phyloP scores from a whole-genome alignment of 1,140 invertebrate genomes.

The Calycopis cecrops region DNA sequence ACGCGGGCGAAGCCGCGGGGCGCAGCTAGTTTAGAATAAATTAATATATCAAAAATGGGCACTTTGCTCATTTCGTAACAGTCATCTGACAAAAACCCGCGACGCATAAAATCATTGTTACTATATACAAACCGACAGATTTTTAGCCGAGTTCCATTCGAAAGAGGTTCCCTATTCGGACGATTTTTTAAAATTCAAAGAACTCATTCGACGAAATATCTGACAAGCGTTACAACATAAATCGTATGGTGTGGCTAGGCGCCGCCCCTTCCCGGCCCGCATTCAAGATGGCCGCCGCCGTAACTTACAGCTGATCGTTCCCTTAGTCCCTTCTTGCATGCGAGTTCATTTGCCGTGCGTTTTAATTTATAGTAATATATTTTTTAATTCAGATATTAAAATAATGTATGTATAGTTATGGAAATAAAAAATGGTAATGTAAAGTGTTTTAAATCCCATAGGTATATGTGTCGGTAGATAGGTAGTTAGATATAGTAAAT shows the following conservation, averaged over 20 bases:
- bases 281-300: constrained; percentile 60
- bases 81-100: not conserved
- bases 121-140: not conserved
- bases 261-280: constrained; percentile 49
- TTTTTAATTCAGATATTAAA: too few relatives aligned
- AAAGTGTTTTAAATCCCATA: too few relatives aligned
- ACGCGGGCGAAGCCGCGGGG: too few relatives aligned
- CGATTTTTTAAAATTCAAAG: constrained; percentile 6
- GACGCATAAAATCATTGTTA: not conserved
- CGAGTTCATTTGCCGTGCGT: not conserved
- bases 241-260: constrained; percentile 48
- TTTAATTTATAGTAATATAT: not conserved
- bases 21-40: too few relatives aligned
- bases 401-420: too few relatives aligned
- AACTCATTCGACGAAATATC: constrained; percentile 20
- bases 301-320: constrained; percentile 51
- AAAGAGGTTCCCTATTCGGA: not conserved
- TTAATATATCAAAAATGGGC: not conserved
- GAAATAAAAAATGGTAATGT: too few relatives aligned
- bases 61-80: not conserved
- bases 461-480: too few relatives aligned
- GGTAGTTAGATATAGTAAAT: too few relatives aligned
- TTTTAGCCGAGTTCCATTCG: constrained; percentile 9
- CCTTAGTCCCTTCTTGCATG: constrained; percentile 44
- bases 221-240: constrained; percentile 50